Evolutionary conservation across 2,113 vertebrate species (phyloP).

Genomic region (Forbesichthys agassizii): DNA sequence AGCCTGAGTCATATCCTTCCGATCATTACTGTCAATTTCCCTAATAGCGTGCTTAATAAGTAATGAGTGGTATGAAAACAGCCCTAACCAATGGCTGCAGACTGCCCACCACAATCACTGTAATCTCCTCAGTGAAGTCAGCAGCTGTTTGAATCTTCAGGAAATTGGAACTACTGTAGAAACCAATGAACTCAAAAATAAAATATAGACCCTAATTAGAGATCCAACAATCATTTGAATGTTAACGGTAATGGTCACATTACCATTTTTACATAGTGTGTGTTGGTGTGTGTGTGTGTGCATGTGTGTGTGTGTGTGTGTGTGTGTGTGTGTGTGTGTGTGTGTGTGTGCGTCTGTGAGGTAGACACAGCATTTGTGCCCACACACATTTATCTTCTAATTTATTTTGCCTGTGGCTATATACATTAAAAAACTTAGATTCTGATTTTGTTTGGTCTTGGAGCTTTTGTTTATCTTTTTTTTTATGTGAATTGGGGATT

Average conservation of each 20-base stretch:
- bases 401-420: background rate
- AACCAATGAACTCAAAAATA: background rate
- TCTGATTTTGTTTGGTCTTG: slow-evolving; percentile 1
- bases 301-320: background rate
- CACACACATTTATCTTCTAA: background rate
- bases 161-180: background rate
- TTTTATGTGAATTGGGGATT: slow-evolving; percentile 31
- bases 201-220: background rate
- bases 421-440: background rate
- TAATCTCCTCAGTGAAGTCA: background rate
- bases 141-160: background rate
- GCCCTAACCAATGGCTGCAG: slow-evolving; percentile 13
- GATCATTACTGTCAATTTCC: slow-evolving; percentile 63
- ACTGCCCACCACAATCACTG: background rate
- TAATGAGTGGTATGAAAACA: slow-evolving; percentile 55
- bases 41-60: slow-evolving; percentile 69
- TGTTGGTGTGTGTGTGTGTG: background rate
- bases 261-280: too few relatives aligned
- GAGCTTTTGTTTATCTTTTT: background rate
- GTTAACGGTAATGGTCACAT: too few relatives aligned
- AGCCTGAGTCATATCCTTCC: slow-evolving; percentile 48
- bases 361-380: background rate
- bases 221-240: background rate
- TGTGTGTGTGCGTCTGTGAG: background rate
- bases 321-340: background rate